Conservation (phyloP, 2,888 invertebrate genomes). For the Oscheius myriophilus region DNA sequence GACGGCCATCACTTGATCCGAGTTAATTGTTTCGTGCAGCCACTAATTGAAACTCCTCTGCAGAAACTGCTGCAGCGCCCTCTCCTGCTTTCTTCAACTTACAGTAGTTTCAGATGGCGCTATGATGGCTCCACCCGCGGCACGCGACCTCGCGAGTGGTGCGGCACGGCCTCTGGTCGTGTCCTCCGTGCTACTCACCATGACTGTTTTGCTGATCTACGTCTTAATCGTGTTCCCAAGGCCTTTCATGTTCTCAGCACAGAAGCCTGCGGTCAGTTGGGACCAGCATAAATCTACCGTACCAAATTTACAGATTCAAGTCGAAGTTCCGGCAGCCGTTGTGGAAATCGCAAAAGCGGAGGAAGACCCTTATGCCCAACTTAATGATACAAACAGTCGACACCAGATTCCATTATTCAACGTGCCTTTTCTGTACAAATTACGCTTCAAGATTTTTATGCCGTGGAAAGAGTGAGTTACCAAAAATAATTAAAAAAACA, state of each 20-base stretch:
- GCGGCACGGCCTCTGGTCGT: conserved; percentile 38
- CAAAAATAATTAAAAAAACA: too few species aligned
- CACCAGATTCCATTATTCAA: conserved; percentile 49
- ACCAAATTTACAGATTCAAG: too few species aligned
- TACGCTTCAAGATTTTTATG: conserved; percentile 45
- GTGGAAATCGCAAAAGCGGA: too few species aligned
- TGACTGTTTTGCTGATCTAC: conserved; percentile 46
- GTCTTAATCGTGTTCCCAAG: conserved; percentile 37
- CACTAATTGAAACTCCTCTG: conserved; percentile 9
- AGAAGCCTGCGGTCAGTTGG: neutral
- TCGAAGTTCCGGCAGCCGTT: too few species aligned
- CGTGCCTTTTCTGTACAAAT: conserved; percentile 45
- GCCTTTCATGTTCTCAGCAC: conserved; percentile 17
- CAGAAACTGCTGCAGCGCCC: neutral
- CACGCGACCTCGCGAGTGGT: conserved; percentile 31
- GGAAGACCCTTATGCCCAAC: conserved; percentile 24
- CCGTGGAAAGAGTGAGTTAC: conserved; percentile 46
- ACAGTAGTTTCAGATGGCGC: too few species aligned
- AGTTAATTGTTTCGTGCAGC: conserved; percentile 5
- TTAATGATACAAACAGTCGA: conserved; percentile 37
- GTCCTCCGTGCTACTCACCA: conserved; percentile 34
- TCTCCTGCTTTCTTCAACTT: neutral
- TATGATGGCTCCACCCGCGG: conserved; percentile 26
- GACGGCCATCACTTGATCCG: neutral
- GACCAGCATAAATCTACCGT: neutral